Evolutionary conservation across 2,797 vertebrate species (phyloP), one percentile per base, ranked within the genome.

Genomic region (Alectoris magna): DNA sequence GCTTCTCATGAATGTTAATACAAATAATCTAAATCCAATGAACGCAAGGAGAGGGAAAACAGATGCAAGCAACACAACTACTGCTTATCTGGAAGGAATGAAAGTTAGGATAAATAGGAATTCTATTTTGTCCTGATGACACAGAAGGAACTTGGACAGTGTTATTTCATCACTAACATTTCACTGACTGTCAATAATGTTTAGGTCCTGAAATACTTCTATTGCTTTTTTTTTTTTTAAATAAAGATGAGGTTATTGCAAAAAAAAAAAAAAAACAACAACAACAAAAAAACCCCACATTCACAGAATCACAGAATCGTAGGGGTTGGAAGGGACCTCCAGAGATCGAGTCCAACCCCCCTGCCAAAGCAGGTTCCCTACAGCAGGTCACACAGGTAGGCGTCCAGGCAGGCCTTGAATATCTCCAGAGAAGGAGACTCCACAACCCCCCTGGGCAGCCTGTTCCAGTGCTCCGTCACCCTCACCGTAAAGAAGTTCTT

Each of bases 1-100:
- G 27, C 77, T 93, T 87, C 76, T 93, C 79, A 86, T 92, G 70
- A 95, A 95, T 81, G 56, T 78, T 94, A 95, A 93, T 81, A 79
- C 17, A 90, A 77, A 29, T 55, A 91, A 89, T 77, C 59, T 77
- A 87, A 96, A 89, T 77, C 67, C 1, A 91, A 80, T 41, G 89
- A 92, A 86, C n/a, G 73, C 17, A 46, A 73, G 68, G 8, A 34
- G 22, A 70, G 38, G 4, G 44, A 90, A 89, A 88, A 72, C 89
- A 87, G 84, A 72, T 51, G 56, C 49, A 75, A 91, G 84, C 63
- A 93, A 79, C 14, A 22, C 18, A 84, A 58, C 36, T 91, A 86
- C 38, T 91, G 67, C 84, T 92, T 91, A 91, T 84, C 75, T 85
- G 34, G 16, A 78, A 87, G 41, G 85, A 94, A 94, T 17, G 43